phyloP scores from a whole-genome alignment of 2,113 vertebrate genomes.

The Cebus imitator region DNA sequence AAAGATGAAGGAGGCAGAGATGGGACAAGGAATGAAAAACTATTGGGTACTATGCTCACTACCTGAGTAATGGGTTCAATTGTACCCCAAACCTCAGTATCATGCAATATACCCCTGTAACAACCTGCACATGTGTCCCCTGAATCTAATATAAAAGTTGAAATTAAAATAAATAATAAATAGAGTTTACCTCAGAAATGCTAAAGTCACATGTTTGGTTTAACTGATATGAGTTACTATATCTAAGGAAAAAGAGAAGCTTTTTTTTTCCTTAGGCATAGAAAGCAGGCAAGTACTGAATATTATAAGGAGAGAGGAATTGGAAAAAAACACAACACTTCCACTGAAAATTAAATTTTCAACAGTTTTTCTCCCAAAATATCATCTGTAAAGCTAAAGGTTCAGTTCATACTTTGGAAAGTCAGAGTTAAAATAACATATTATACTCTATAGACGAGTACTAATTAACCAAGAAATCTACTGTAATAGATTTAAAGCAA shows the following conservation, averaged over 20 bases:
- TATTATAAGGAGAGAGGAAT: neutral
- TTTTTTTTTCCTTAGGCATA: neutral
- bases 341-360: constrained; percentile 21
- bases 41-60: no score
- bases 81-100: no score
- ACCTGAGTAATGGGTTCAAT: no score
- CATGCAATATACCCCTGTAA: no score
- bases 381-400: constrained; percentile 7
- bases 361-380: neutral
- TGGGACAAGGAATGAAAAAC: no score
- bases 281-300: neutral
- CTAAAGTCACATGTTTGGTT: neutral
- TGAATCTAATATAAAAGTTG: no score
- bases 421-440: neutral
- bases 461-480: constrained; percentile 15
- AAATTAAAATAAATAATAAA: no score
- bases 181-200: neutral
- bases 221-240: neutral
- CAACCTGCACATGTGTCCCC: no score
- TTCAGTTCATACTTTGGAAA: constrained; percentile 32
- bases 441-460: neutral
- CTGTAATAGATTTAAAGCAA: neutral
- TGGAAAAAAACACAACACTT: neutral
- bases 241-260: neutral
- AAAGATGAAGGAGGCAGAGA: no score